phyloP scores from a whole-genome alignment of 2,113 vertebrate genomes.

The Sinocyclocheilus anshuiensis region DNA sequence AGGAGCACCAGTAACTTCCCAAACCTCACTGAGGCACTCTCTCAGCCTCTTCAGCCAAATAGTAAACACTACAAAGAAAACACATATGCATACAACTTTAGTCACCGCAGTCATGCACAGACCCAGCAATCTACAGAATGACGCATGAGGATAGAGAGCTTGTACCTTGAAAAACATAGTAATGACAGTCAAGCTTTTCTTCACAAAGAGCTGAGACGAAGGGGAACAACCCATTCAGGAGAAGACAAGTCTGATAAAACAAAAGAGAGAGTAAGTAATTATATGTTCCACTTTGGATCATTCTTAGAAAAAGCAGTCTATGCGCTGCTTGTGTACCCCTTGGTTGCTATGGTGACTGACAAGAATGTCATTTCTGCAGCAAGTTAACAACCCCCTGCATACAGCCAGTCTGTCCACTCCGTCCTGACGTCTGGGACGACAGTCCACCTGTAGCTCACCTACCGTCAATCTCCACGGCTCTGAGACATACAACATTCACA shows the following conservation, averaged over 20 bases:
- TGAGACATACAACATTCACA: constrained; percentile 54
- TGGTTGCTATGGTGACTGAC: constrained; percentile 46
- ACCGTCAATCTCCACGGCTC: constrained; percentile 70
- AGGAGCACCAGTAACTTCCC: constrained; percentile 61
- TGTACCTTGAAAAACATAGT: constrained; percentile 85
- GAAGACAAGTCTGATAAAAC: constrained; percentile 71
- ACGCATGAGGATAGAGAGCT: not conserved
- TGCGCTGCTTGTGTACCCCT: constrained; percentile 57
- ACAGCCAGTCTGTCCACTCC: constrained; percentile 76
- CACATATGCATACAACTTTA: not conserved
- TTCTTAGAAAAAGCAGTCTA: not conserved
- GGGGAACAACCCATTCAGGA: constrained; percentile 80
- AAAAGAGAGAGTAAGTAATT: not conserved
- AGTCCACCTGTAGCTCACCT: constrained; percentile 73
- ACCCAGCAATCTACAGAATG: not conserved
- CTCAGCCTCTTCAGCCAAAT: constrained; percentile 83
- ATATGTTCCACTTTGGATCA: not conserved
- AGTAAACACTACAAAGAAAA: constrained; percentile 74
- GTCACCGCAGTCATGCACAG: not conserved
- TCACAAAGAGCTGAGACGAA: constrained; percentile 72
- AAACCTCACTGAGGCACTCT: constrained; percentile 73
- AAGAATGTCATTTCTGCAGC: constrained; percentile 77
- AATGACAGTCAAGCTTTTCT: constrained; percentile 77
- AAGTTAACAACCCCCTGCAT: constrained; percentile 80
- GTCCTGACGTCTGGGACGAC: constrained; percentile 52